A percentile compares a stretch with the other conserved stretches of the same genome.
phyloP scores from a whole-genome alignment of 2,888 invertebrate species.

The Spatulosminthurus flaviceps region DNA sequence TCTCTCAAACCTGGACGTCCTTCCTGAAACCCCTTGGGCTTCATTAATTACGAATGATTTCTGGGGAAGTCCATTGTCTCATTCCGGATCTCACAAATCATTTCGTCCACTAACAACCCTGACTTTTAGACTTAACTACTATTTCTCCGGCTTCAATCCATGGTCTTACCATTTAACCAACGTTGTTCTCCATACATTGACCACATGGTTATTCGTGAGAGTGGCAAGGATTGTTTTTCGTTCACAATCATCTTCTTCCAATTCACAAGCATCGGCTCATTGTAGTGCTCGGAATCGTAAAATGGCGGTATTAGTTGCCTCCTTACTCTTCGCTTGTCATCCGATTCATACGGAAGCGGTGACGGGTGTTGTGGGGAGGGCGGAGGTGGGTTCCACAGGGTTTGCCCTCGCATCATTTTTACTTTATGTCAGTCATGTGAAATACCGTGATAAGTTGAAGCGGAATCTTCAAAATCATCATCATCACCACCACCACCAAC shows the following conservation, averaged over 20 bases:
- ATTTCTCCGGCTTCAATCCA: slow-evolving; percentile 78
- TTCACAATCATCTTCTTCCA: slow-evolving; percentile 30
- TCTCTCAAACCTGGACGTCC: slow-evolving; percentile 90
- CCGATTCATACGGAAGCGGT: slow-evolving; percentile 98
- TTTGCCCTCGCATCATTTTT: slow-evolving; percentile 89
- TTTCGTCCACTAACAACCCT: slow-evolving; percentile 92
- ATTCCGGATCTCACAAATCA: slow-evolving; percentile 95
- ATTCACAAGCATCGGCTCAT: neutral
- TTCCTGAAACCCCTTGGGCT: slow-evolving; percentile 82
- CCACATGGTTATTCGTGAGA: slow-evolving; percentile 67
- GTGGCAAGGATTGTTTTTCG: slow-evolving; percentile 63
- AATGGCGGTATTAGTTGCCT: slow-evolving; percentile 72
- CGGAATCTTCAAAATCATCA: neutral
- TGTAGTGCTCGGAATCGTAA: slow-evolving; percentile 50
- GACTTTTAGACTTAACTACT: slow-evolving; percentile 83
- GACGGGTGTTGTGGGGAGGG: slow-evolving; percentile 93
- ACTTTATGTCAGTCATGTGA: slow-evolving; percentile 81
- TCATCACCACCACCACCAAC: slow-evolving; percentile 5
- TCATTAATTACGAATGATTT: slow-evolving; percentile 91
- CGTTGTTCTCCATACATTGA: slow-evolving; percentile 68
- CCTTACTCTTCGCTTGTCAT: slow-evolving; percentile 90
- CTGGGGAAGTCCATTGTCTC: slow-evolving; percentile 93
- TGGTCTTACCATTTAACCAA: slow-evolving; percentile 82
- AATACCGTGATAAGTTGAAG: slow-evolving; percentile 65
- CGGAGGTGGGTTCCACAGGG: slow-evolving; percentile 90